Conservation (phyloP, 2,113 vertebrate species). For the Ploceus nigricollis region DNA sequence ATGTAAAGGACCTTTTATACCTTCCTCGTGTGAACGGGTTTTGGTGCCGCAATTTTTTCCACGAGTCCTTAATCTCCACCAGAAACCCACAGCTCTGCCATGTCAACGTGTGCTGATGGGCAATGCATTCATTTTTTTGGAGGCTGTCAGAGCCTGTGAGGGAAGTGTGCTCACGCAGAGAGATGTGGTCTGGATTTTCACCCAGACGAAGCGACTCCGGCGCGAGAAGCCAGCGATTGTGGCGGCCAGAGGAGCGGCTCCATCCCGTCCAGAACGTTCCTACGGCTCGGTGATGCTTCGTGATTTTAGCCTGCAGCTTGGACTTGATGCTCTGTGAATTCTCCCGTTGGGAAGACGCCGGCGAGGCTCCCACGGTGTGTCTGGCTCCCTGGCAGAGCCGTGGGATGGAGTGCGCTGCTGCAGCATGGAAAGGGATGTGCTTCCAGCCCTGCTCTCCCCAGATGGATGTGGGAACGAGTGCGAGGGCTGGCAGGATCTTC, state of each 20-base stretch:
- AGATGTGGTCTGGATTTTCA: neutral
- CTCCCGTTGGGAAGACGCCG: neutral
- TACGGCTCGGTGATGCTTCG: fast-evolving
- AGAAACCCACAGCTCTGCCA: neutral
- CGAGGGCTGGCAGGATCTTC: neutral
- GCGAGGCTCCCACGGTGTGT: fast-evolving
- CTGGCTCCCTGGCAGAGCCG: neutral
- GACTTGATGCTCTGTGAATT: neutral
- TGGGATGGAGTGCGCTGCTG: neutral
- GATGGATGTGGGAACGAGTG: neutral
- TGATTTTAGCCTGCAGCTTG: neutral
- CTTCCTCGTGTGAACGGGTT: neutral
- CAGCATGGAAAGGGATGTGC: neutral
- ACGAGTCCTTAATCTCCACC: neutral
- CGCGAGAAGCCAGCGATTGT: fast-evolving
- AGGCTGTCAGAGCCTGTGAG: neutral
- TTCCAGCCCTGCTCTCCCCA: neutral
- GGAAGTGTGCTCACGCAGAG: neutral
- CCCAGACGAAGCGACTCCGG: neutral
- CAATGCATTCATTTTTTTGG: neutral
- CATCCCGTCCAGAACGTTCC: neutral
- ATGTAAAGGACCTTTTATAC: slow-evolving; percentile 36
- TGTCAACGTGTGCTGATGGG: neutral
- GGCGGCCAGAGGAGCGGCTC: neutral
- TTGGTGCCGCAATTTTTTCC: neutral